phyloP scores from a whole-genome alignment of 2,888 invertebrate species.

The Mimas tiliae region DNA sequence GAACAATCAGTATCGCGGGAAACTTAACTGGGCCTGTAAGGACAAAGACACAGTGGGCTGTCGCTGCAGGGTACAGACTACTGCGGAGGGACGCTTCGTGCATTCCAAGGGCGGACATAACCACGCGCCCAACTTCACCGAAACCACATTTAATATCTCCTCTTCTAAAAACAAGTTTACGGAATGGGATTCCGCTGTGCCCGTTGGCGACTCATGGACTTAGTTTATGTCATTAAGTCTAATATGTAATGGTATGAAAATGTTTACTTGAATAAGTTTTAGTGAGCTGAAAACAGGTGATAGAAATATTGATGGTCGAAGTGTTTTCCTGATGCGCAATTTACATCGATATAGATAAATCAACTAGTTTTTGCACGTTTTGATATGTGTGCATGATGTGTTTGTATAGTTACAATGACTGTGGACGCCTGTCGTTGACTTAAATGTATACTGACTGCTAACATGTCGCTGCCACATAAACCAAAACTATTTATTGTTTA shows the following conservation, averaged over 20 bases:
- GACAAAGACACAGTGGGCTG: constrained; percentile 76
- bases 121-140: constrained; percentile 70
- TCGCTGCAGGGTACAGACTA: constrained; percentile 78
- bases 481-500: no score
- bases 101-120: constrained; percentile 72
- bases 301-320: background rate
- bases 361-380: no score
- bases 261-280: background rate
- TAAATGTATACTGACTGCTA: no score
- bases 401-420: no score
- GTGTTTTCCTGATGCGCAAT: no score
- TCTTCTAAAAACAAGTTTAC: constrained; percentile 45
- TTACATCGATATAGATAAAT: no score
- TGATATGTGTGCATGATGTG: no score
- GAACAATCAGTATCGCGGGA: constrained; percentile 76
- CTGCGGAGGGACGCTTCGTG: constrained; percentile 73
- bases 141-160: constrained; percentile 37
- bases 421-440: no score
- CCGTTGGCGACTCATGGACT: constrained; percentile 6
- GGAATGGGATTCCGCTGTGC: constrained; percentile 44
- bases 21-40: constrained; percentile 79
- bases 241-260: background rate
- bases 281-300: background rate
- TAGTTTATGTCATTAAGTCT: background rate
- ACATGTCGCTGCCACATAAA: no score